Base-by-base conservation (phyloP, 1,140 invertebrate species). In the Drosophila repletoides region DNA sequence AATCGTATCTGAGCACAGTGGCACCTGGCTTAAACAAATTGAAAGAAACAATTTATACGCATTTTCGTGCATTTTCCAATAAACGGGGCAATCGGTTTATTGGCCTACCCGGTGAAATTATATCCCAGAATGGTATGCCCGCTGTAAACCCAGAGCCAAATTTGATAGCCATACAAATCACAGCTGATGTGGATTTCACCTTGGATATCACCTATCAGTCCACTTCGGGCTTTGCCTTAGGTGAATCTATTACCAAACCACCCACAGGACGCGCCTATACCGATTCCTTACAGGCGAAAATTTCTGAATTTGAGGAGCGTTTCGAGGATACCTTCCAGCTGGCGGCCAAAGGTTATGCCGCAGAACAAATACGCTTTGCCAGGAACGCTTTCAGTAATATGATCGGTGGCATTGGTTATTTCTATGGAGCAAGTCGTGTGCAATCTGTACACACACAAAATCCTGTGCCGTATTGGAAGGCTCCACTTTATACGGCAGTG, bases 331-430 rank as follows among this genome's bases (percentile, higher is more conserved):
- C 92, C 0, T 97, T 96, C 80, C 91, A 93, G 29, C 89, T 96
- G 19, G 90, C 90, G 46, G 88, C 92, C 4, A 97, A 96, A 90
- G 94, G 94, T 0, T 98, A 94, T 77, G 90, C 91, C 3, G 88
- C 92, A 0, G 92, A 94, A 12, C 93, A 97, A 64, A 92, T 97
- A 24, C 76, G 91, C 2, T 96, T 98, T 92, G 98, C 97, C 0
- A 94, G 96, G 90, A 94, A 96, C 53, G 95, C 96, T 0, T 91
- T 99, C 17, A 98, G 98, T 48, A 99, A 99, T 91, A 94, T 99
- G 93, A 76, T 99, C 6, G 98, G 98, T 1, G 96, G 98, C 1
- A 95, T 99, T 61, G 98, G 98, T 0, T 99, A 99, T 90, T 99
- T 99, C 91, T 97, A 98, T 91, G 98, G 98, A 2, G 93, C 94